Conservation (phyloP, 2,113 vertebrate species). For the Andinoacara biseriatus region DNA sequence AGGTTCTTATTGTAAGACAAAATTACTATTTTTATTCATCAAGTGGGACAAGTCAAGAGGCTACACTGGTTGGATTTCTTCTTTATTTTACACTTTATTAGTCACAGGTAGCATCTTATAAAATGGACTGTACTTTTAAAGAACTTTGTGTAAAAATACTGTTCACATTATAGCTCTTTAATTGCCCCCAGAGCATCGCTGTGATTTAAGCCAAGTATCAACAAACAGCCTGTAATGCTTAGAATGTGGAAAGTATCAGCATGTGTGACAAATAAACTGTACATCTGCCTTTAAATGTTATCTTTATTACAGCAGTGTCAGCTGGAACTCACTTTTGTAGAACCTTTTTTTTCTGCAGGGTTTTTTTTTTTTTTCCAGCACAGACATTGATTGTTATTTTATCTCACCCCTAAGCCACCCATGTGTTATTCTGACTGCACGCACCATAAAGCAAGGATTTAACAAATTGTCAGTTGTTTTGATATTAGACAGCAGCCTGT, state of each 20-base stretch:
- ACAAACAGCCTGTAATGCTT: constrained; percentile 19
- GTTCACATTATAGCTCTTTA: background rate
- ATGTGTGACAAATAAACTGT: background rate
- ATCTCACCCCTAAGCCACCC: background rate
- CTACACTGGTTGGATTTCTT: background rate
- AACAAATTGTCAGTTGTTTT: constrained; percentile 57
- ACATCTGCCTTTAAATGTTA: constrained; percentile 16
- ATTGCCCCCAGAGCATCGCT: constrained; percentile 30
- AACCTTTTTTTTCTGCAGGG: constrained; percentile 7
- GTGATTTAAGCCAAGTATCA: constrained; percentile 17
- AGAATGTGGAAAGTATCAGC: background rate
- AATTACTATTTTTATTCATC: background rate
- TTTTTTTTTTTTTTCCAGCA: background rate
- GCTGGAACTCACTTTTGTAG: background rate
- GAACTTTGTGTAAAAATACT: constrained; percentile 14
- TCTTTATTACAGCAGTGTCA: background rate
- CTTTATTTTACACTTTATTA: constrained; percentile 16
- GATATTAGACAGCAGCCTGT: constrained; percentile 42
- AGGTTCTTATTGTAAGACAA: background rate
- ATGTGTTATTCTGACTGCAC: constrained; percentile 11
- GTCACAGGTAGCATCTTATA: constrained; percentile 23
- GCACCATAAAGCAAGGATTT: constrained; percentile 22
- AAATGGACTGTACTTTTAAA: constrained; percentile 34
- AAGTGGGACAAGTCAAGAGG: background rate
- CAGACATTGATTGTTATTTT: background rate